Conservation (phyloP, 2,888 invertebrate genomes). For the Trypoxylon attenuatum region DNA sequence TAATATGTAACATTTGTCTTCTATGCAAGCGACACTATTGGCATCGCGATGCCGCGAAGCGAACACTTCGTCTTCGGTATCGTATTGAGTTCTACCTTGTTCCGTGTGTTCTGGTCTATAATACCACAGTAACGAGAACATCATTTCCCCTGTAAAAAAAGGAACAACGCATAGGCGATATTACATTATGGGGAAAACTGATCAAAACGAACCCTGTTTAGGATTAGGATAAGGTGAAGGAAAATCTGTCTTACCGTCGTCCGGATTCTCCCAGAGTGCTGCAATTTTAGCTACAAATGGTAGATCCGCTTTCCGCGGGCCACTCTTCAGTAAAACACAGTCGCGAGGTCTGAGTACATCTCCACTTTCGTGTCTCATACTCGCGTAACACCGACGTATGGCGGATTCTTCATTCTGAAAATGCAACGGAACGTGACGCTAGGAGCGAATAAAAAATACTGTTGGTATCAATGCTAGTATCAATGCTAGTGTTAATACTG, state of each 20-base stretch:
- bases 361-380: conserved; percentile 91
- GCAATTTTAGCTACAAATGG: conserved; percentile 97
- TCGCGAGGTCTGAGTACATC: conserved; percentile 91
- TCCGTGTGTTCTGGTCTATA: conserved; percentile 98
- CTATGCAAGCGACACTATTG: conserved; percentile 97
- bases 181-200: background rate
- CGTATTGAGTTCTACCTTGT: conserved; percentile 85
- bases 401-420: conserved; percentile 86
- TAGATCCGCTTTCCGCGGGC: conserved; percentile 86
- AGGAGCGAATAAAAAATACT: background rate
- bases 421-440: no score
- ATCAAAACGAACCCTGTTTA: no score
- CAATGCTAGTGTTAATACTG: background rate
- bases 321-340: conserved; percentile 93
- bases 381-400: conserved; percentile 89
- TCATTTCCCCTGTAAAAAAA: conserved; percentile 86
- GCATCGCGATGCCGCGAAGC: conserved; percentile 96
- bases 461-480: background rate
- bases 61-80: conserved; percentile 94
- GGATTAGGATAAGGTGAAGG: background rate
- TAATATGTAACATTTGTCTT: conserved; percentile 97
- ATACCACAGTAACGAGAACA: conserved; percentile 98
- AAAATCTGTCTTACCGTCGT: conserved; percentile 81
- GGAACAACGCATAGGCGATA: no score
- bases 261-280: conserved; percentile 95